Evolutionary conservation across 2,797 vertebrate genomes (phyloP), one percentile per base, ranked within the genome.

Genomic region (Tachyglossus aculeatus): DNA sequence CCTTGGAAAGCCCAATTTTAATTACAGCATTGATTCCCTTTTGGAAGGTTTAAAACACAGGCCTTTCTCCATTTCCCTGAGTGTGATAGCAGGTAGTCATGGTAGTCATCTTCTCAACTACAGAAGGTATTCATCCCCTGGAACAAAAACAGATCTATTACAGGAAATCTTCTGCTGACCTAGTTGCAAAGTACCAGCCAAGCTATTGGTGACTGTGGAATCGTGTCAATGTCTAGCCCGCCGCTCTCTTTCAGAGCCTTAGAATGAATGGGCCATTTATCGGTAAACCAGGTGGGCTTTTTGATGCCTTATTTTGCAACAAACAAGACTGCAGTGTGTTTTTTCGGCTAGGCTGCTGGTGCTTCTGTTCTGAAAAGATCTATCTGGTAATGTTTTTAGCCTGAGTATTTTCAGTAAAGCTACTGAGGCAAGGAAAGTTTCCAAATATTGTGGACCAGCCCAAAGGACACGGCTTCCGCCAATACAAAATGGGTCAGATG

Each of bases 1-100:
- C 34, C 16, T 71, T 61, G 62, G 27, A 64, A 64, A 58, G 25
- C 33, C 52, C 61, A 43, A 39, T 48, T n/a, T 25, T 33, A 50
- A 45, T 48, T 60, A 41, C 25, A 68, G 57, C n/a, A 47, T 25
- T 37, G 33, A 47, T 40, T 29, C 32, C 21, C 32, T 63, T 5
- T n/a, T 36, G 19, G 27, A 29, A 33, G 6, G 11, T 54, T 34
- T 61, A 53, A 29, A 34, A 44, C 40, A 51, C 27, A 22, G 25
- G 29, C 33, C 21, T 33, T 56, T 41, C 11, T 3, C 16, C 27
- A 24, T 27, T 38, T 59, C 21, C 27, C 5, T 21, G n/a, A 47
- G 8, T 36, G 19, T 68, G 66, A 15, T 65, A 45, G 3, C 25
- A 44, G 0, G 5, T n/a, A n/a, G n/a, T 36, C 32, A 45, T 55